These are phyloP conservation scores for Bacillus rossius DNA, from an alignment of 1,140 invertebrate genomes.

Conservation along the genomic window DNA sequence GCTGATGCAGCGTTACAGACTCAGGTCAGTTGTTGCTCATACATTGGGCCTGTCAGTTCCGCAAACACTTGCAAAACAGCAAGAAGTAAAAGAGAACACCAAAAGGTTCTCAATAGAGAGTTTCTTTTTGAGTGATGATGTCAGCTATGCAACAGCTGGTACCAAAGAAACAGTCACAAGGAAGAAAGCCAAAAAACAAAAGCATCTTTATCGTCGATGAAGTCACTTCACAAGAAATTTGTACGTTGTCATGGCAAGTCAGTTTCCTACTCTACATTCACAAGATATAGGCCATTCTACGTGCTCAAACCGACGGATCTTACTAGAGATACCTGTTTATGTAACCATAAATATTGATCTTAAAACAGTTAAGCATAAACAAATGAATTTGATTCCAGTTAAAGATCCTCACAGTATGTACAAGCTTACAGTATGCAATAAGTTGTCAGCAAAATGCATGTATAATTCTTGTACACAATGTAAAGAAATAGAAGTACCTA, in stretches of 20 bases:
- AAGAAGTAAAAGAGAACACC: not conserved
- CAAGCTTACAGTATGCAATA: conserved; percentile 17
- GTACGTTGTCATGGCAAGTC: not conserved
- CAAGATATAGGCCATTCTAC: conserved; percentile 21
- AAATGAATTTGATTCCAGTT: conserved; percentile 17
- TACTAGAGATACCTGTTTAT: conserved; percentile 22
- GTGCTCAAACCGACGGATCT: conserved; percentile 15
- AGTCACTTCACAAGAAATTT: not conserved
- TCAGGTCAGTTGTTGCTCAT: not conserved
- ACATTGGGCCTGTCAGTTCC: not conserved
- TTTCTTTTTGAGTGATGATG: conserved; percentile 3
- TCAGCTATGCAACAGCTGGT: not conserved
- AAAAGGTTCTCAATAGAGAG: not conserved
- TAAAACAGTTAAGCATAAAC: conserved; percentile 7
- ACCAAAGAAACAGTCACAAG: not conserved
- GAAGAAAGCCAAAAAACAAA: not conserved
- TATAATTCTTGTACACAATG: conserved; percentile 6
- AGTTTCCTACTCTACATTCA: conserved; percentile 19
- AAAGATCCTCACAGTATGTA: conserved; percentile 17
- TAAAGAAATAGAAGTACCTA: not conserved
- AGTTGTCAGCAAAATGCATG: conserved; percentile 19
- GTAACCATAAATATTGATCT: conserved; percentile 14
- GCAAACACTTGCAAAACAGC: not conserved
- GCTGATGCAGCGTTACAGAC: not conserved
- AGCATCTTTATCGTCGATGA: not conserved